These are phyloP conservation scores for Aspidiotus rigidus DNA, from an alignment of 2,888 invertebrate genomes.

Conservation along the genomic window DNA sequence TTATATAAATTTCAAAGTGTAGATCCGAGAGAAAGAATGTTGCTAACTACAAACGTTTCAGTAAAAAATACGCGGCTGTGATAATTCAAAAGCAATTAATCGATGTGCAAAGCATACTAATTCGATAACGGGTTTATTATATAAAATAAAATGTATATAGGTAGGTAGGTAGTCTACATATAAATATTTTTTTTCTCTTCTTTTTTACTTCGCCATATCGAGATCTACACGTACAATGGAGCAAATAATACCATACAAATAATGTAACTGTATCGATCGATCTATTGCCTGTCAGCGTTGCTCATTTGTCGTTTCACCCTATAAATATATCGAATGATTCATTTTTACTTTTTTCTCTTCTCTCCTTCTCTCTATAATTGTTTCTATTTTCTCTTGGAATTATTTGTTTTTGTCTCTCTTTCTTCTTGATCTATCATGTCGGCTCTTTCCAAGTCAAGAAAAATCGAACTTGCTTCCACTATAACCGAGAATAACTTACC, in stretches of 20 bases:
- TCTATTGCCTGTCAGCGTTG: neutral
- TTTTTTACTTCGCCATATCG: conserved; percentile 16
- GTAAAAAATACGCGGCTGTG: conserved; percentile 27
- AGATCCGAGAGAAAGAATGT: neutral
- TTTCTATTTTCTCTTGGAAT: too few relatives aligned
- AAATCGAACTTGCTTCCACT: too few relatives aligned
- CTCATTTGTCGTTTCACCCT: neutral
- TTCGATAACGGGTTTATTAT: conserved; percentile 27
- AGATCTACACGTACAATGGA: conserved; percentile 15
- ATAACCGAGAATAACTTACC: too few relatives aligned
- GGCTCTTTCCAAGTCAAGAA: too few relatives aligned
- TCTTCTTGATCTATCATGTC: too few relatives aligned
- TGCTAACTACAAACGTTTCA: too few relatives aligned
- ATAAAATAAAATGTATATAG: too few relatives aligned
- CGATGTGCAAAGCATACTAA: conserved; percentile 30
- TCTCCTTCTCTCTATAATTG: neutral
- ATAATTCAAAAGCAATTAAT: conserved; percentile 33
- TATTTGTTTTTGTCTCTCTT: too few relatives aligned
- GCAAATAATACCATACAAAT: conserved; percentile 21
- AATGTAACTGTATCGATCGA: conserved; percentile 29
- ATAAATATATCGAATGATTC: too few relatives aligned
- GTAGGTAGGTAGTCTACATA: too few relatives aligned
- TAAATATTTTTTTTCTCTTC: too few relatives aligned
- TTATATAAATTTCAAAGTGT: too few relatives aligned
- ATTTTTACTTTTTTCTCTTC: neutral